A percentile compares a stretch with the other conserved stretches of the same genome.
Conservation (phyloP, 1,140 invertebrate genomes). For the Micrasema longulum region DNA sequence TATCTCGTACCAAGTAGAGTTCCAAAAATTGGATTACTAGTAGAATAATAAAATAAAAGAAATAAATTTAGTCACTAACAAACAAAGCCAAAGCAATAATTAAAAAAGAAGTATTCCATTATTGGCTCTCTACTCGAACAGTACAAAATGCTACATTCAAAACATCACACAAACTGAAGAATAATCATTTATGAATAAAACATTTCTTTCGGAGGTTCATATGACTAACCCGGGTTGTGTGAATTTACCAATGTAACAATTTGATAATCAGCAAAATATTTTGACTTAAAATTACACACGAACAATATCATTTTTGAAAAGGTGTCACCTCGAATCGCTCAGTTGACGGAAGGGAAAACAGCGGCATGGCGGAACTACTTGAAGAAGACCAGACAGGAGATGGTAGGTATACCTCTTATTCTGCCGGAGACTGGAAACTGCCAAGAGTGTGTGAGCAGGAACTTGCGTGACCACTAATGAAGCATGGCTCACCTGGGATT, state of each 20-base stretch:
- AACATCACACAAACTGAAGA: too few relatives aligned
- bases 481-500: constrained; percentile 53
- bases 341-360: constrained; percentile 15
- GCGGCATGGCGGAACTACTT: constrained; percentile 1
- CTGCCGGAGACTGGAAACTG: constrained; percentile 7
- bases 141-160: too few relatives aligned
- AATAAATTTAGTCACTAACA: too few relatives aligned
- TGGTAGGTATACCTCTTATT: constrained; percentile 50
- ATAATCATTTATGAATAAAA: too few relatives aligned
- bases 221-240: not conserved
- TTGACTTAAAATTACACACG: constrained; percentile 49
- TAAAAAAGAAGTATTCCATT: too few relatives aligned
- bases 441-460: not conserved
- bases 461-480: too few relatives aligned
- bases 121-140: too few relatives aligned
- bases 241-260: constrained; percentile 43
- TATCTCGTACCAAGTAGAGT: constrained; percentile 13
- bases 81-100: too few relatives aligned
- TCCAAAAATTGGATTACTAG: constrained; percentile 25
- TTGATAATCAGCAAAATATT: constrained; percentile 35
- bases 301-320: constrained; percentile 48
- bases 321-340: constrained; percentile 45
- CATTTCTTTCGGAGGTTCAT: too few relatives aligned
- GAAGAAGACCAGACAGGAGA: constrained; percentile 5
- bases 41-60: too few relatives aligned